Evolutionary conservation across 2,888 invertebrate genomes (phyloP), one percentile per base, ranked within the genome.

Genomic region (Megaustenia siamemsis): DNA sequence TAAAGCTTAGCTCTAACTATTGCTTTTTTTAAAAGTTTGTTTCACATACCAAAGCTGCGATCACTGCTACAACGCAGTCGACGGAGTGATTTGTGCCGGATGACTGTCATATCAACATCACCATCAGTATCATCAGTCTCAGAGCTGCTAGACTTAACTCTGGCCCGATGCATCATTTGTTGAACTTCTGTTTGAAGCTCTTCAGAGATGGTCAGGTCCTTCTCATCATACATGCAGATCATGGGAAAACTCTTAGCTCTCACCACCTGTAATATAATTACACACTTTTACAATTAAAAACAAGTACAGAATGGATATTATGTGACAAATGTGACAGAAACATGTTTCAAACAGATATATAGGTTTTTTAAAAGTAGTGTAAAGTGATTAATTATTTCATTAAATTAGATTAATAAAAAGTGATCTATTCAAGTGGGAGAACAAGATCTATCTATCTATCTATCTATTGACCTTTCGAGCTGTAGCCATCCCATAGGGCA

Each of bases 121-220:
- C 92, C 92, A 71, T 93, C 94, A 0, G 91, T 92, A 79, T 94
- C 94, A 79, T 94, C 94, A 6, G 92, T 92, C 82, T 93, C 94
- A 8, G 93, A 92, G 83, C 92, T 93, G 75, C 92, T 92, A 2
- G 93, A 93, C 12, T 92, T 90, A 69, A 91, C 88, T 12, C 89
- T 86, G 12, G 90, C 90, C 18, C 89, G 85, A 60, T 90, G 92
- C 85, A 92, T 90, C 80, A 93, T 86, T 73, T 92, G 90, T 75
- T 92, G 90, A 3, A 92, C 91, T 71, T 93, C 93, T n/a, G 91
- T 91, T 85, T 93, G 91, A 1, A 93, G 87, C n/a, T 91, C 91
- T 60, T 93, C 93, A 43, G 90, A 89, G 1, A 91, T 81, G 83
- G 91, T 90, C 71, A 92, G 85, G 32, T 90, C 91, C 68, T 92